phyloP scores from a whole-genome alignment of 2,113 vertebrate genomes.

The Eubucco bourcierii region DNA sequence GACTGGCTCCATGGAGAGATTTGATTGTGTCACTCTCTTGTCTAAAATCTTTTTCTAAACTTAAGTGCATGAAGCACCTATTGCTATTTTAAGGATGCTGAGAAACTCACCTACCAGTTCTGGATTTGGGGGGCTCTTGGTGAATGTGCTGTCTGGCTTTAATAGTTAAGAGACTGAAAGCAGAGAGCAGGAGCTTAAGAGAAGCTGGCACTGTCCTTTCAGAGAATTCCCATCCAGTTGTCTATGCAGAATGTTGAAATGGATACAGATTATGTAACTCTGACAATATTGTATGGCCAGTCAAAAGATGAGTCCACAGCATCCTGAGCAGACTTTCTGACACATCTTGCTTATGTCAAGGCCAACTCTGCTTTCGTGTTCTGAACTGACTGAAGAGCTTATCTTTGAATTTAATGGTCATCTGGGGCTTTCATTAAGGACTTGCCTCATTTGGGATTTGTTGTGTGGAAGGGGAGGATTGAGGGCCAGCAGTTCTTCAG shows the following conservation, averaged over 20 bases:
- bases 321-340: background rate
- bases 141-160: background rate
- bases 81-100: background rate
- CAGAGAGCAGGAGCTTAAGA: background rate
- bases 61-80: background rate
- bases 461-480: background rate
- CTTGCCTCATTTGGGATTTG: background rate
- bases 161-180: background rate
- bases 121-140: background rate
- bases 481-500: background rate
- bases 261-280: background rate
- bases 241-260: background rate
- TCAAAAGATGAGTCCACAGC: background rate
- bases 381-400: background rate
- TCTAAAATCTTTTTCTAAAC: background rate
- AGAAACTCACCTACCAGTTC: background rate
- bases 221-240: background rate
- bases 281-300: background rate
- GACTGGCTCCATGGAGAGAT: background rate
- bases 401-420: background rate
- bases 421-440: background rate
- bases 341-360: background rate
- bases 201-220: background rate
- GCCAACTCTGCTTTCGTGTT: background rate
- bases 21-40: background rate